Conservation (phyloP, 2,113 vertebrate genomes). For the Sinocyclocheilus grahami region DNA sequence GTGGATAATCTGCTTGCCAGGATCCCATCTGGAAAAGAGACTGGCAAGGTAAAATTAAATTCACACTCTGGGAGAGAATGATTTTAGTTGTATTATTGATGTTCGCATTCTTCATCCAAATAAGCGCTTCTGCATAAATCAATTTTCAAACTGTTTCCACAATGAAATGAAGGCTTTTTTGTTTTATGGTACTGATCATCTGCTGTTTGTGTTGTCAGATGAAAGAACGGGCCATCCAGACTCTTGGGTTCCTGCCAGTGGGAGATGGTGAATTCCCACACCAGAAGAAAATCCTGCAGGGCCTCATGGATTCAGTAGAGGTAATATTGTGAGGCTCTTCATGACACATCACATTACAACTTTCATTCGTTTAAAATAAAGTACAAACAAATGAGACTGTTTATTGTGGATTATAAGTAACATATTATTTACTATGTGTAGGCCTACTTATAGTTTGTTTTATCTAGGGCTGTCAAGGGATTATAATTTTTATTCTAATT, state of each 20-base stretch:
- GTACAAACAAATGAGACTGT: background rate
- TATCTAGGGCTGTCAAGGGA: no score
- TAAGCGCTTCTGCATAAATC: background rate
- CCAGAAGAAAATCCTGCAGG: constrained; percentile 92
- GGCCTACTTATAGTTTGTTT: no score
- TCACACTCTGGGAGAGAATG: background rate
- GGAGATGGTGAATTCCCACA: constrained; percentile 93
- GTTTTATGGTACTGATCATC: constrained; percentile 1
- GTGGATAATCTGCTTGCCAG: constrained; percentile 89
- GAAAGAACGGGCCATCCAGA: constrained; percentile 94
- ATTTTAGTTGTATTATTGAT: background rate
- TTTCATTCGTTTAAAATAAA: background rate
- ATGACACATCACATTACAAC: background rate
- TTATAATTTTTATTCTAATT: no score
- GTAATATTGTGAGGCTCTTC: constrained; percentile 64
- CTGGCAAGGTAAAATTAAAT: constrained; percentile 79
- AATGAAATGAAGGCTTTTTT: background rate
- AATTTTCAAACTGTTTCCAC: background rate
- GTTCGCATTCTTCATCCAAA: background rate
- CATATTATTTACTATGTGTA: background rate
- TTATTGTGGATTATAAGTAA: background rate
- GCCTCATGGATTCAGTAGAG: constrained; percentile 99
- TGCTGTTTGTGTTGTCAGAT: constrained; percentile 77
- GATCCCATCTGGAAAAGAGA: constrained; percentile 95
- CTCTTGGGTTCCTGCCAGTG: constrained; percentile 93